A percentile compares a stretch with the other conserved stretches of the same genome.
Conservation (phyloP, 2,113 vertebrate genomes). For the Channa maculata region DNA sequence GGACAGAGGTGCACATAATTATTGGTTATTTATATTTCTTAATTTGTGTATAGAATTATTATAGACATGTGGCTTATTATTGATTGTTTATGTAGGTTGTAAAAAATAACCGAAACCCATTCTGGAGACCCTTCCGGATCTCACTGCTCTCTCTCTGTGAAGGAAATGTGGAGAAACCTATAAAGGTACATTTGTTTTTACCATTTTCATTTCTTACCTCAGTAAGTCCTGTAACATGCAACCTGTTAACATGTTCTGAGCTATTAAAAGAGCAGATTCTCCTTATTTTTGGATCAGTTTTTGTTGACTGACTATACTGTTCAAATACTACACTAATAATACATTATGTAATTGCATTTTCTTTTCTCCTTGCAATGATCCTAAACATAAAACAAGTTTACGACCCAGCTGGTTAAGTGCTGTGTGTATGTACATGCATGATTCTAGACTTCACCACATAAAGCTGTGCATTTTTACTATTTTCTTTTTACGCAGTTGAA, state of each 20-base stretch:
- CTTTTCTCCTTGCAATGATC: conserved; percentile 27
- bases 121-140: conserved; percentile 93
- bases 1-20: conserved; percentile 89
- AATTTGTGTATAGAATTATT: neutral
- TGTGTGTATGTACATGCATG: conserved; percentile 19
- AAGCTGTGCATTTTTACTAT: conserved; percentile 44
- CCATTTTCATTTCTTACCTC: neutral
- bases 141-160: conserved; percentile 92
- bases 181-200: conserved; percentile 54
- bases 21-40: too few relatives aligned
- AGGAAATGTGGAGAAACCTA: conserved; percentile 90
- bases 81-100: conserved; percentile 83
- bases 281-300: neutral
- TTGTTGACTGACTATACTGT: neutral
- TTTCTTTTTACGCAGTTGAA: neutral
- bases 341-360: conserved; percentile 37
- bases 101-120: conserved; percentile 93
- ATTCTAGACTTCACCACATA: neutral
- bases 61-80: neutral
- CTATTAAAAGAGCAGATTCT: too few relatives aligned
- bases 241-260: too few relatives aligned
- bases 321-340: conserved; percentile 51
- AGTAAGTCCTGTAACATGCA: too few relatives aligned
- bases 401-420: conserved; percentile 16
- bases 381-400: conserved; percentile 41